These are phyloP conservation scores for Setophaga petechia DNA, from an alignment of 2,113 vertebrate species.

Conservation along the genomic window DNA sequence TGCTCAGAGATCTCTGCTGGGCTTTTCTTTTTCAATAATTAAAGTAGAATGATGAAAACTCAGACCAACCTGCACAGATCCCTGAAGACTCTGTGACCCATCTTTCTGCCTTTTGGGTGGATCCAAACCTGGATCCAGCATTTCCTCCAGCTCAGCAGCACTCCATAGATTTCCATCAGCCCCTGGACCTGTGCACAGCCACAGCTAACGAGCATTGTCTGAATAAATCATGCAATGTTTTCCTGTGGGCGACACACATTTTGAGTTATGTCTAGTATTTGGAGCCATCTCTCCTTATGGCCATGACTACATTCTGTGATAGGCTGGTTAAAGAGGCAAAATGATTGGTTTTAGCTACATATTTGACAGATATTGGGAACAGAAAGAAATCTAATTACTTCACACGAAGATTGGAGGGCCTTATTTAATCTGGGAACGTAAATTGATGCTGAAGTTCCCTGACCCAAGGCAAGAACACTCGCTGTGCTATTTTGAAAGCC, in stretches of 20 bases:
- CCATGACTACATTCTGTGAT: background rate
- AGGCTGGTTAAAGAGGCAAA: background rate
- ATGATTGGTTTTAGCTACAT: background rate
- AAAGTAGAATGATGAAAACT: background rate
- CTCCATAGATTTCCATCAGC: fast-evolving
- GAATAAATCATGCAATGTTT: background rate
- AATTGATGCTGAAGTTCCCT: background rate
- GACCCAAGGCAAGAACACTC: background rate
- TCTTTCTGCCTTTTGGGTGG: background rate
- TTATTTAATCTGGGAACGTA: background rate
- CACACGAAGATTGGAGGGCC: background rate
- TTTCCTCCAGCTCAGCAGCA: background rate
- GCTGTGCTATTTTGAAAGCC: background rate
- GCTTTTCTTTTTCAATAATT: background rate
- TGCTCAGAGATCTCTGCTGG: background rate
- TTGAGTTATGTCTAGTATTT: background rate
- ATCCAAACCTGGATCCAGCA: background rate
- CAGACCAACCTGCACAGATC: background rate
- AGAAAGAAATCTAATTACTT: conserved; percentile 17
- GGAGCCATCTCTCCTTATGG: background rate
- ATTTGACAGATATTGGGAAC: background rate
- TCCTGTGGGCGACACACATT: fast-evolving
- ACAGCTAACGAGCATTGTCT: background rate
- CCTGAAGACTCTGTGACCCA: background rate
- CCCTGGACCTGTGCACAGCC: background rate